Evolutionary conservation across 1,140 invertebrate genomes (phyloP), one percentile per base, ranked within the genome.

Genomic region (Apis laboriosa): DNA sequence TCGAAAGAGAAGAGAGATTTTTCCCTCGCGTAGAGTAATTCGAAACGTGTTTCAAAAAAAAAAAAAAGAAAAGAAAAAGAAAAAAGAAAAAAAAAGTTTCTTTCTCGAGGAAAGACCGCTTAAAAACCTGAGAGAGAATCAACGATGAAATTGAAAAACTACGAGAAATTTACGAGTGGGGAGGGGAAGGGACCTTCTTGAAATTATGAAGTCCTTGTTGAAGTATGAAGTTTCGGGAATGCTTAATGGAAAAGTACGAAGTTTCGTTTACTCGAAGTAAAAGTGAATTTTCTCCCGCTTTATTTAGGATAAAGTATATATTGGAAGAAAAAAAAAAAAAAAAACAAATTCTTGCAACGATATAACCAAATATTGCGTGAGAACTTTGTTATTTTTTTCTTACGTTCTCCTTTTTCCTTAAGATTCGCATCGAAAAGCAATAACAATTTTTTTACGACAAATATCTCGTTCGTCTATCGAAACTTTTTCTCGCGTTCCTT

Each of bases 1-100:
- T 34, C 34, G 34, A 2, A 28, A 58, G 81, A 83, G 66, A 21
- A 49, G 21, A 53, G 60, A n/a, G 28, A 63, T 68, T 43, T 56
- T 19, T 58, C 49, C 34, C 34, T 34, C 2, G 34, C 34, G 34
- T 34, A 34, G 34, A 34, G 34, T 43, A 43, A 43, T 43, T 43
- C 34, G 34, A 43, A 43, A 43, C 34, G 34, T 7, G 34, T 43
- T 43, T 43, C 28, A 17, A 2, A 67, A 43, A 66, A 43, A 43
- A 17, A 34, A 3, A 8, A n/a, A n/a, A n/a, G n/a, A n/a, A n/a
- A n/a, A n/a, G n/a, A n/a, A n/a, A n/a, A n/a, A n/a, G n/a, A 67
- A 43, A 66, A 43, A 43, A 17, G n/a, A 3, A 8, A 5, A 0
- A 9, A 21, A 3, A 58, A 43, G 34, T 43, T 43, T 7, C 2